A percentile compares a stretch with the other conserved stretches of the same genome.
Evolutionary conservation across 1,140 invertebrate genomes (phyloP).

Genomic region (Orius laevigatus): DNA sequence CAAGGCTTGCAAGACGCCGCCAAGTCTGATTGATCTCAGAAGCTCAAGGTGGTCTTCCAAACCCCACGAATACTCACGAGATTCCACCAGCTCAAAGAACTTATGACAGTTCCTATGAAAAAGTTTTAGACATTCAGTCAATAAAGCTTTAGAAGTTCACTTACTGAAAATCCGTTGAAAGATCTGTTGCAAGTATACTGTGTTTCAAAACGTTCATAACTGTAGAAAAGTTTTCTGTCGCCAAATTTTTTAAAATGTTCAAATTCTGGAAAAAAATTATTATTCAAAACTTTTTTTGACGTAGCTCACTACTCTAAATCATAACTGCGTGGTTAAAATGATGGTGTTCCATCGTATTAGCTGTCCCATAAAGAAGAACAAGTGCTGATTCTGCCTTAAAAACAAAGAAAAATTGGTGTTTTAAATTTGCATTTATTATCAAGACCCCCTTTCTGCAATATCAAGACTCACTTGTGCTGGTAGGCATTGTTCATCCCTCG

Average conservation of each 20-base stretch:
- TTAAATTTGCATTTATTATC: not conserved
- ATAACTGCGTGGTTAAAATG: slow-evolving; percentile 54
- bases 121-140: not conserved
- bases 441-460: not conserved
- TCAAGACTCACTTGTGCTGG: slow-evolving; percentile 43
- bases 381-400: slow-evolving; percentile 38
- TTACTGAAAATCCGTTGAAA: slow-evolving; percentile 49
- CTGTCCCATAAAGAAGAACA: slow-evolving; percentile 47
- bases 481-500: slow-evolving; percentile 53
- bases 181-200: slow-evolving; percentile 47
- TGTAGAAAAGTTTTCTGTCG: slow-evolving; percentile 37
- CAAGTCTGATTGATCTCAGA: slow-evolving; percentile 41
- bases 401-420: too few species aligned
- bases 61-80: slow-evolving; percentile 32
- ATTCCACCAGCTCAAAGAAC: slow-evolving; percentile 37
- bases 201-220: slow-evolving; percentile 44
- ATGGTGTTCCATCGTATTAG: slow-evolving; percentile 47
- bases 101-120: slow-evolving; percentile 31
- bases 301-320: slow-evolving; percentile 43
- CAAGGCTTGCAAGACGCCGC: slow-evolving; percentile 50
- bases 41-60: slow-evolving; percentile 33
- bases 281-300: not conserved
- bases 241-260: slow-evolving; percentile 44
- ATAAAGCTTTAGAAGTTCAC: slow-evolving; percentile 11
- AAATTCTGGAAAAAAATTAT: slow-evolving; percentile 28